A percentile compares a stretch with the other conserved stretches of the same genome.
These are phyloP conservation scores for Drosophila pegasa DNA, from an alignment of 2,888 invertebrate genomes.

Conservation along the genomic window DNA sequence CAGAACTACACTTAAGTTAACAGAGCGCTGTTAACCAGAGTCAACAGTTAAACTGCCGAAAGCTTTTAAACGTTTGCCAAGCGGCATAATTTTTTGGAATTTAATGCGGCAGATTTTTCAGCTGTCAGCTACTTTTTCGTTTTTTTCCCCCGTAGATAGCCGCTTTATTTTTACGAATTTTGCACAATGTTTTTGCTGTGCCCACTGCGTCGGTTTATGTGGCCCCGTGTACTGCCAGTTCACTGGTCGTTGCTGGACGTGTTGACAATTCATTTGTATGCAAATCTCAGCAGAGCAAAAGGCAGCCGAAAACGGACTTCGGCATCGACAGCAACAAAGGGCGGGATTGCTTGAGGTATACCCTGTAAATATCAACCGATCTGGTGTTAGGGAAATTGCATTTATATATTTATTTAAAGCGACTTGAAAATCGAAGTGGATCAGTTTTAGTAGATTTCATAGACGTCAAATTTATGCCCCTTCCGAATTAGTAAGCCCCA, in stretches of 20 bases:
- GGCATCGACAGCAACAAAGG: slow-evolving; percentile 1
- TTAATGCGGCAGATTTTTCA: slow-evolving; percentile 58
- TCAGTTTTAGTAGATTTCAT: neutral
- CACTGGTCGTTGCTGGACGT: slow-evolving; percentile 45
- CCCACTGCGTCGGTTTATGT: slow-evolving; percentile 4
- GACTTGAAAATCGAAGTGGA: neutral
- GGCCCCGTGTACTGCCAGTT: slow-evolving; percentile 1
- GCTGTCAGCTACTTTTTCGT: slow-evolving; percentile 55
- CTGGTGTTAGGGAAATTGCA: neutral
- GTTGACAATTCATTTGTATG: slow-evolving; percentile 82
- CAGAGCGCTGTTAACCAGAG: neutral
- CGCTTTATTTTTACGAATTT: slow-evolving; percentile 60
- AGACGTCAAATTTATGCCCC: neutral
- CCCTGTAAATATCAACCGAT: neutral
- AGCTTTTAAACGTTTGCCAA: slow-evolving; percentile 2
- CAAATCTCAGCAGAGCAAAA: slow-evolving; percentile 75
- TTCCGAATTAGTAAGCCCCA: neutral
- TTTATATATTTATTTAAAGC: neutral
- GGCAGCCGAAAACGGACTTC: slow-evolving; percentile 41
- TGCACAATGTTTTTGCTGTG: slow-evolving; percentile 44
- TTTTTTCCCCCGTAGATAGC: slow-evolving; percentile 22
- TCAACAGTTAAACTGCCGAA: slow-evolving; percentile 3
- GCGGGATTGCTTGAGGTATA: neutral
- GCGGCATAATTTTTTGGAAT: slow-evolving; percentile 42
- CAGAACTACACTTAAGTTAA: neutral